Evolutionary conservation across 2,113 vertebrate species (phyloP), one percentile per base, ranked within the genome.

Genomic region (Odontesthes bonariensis): DNA sequence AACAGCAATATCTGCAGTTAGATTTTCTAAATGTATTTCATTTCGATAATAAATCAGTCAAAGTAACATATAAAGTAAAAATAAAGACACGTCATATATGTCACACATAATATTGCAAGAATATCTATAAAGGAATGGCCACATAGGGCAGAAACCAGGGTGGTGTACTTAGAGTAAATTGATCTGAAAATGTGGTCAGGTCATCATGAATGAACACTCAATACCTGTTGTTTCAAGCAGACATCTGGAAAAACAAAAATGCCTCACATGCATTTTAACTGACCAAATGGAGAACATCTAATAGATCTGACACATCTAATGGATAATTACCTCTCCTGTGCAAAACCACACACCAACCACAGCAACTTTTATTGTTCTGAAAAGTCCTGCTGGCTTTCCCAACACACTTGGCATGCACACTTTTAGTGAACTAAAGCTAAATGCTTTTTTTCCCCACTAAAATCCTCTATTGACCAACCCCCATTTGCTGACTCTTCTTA

Each of bases 291-390:
- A 76, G 73, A 35, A 46, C 55, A 44, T 73, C 60, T 55, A 74
- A 82, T 70, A 70, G 64, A 78, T 77, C 66, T 60, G 73, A 87
- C 84, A 81, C 75, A 32, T 82, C 79, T 86, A 87, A 90, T 87
- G 85, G 89, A 84, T 86, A 79, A 89, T 91, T 82, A 80, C 80
- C 13, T 59, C 76, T 88, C 22, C 11, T 52, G 70, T 71, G 47
- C n/a, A 76, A 83, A 80, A 77, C 82, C 86, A 78, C 84, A 80
- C 61, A 19, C 14, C 47, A n/a, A 86, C 91, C 91, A 59, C 87
- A 82, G 59, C 14, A 1, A 64, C 70, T 75, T 92, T 91, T 84
- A 89, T 74, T 76, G 67, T 87, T 87, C 69, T 3, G 1, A 76
- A 83, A 89, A 86, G 69, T 69, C 60, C 55, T 12, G 42, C 79